Conservation (phyloP, 2,797 vertebrate genomes). For the Odontamblyopus rebecca region DNA sequence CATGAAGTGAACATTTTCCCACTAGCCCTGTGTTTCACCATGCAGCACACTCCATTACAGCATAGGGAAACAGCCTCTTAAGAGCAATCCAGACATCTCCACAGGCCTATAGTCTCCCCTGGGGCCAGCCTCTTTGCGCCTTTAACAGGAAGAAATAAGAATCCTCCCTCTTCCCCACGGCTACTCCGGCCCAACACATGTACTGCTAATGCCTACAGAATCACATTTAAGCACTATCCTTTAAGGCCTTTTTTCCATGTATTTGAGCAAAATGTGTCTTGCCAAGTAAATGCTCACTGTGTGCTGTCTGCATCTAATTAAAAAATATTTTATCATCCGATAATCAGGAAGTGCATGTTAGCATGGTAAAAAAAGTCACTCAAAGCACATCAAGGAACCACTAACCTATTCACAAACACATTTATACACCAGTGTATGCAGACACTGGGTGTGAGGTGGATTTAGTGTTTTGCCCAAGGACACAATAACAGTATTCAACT, state of each 20-base stretch:
- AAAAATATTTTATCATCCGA: too few relatives aligned
- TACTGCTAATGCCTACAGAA: conserved; percentile 77
- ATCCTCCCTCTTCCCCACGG: conserved; percentile 54
- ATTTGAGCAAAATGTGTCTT: too few relatives aligned
- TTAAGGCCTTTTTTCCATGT: not conserved
- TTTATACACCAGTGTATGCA: too few relatives aligned
- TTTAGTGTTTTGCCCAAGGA: too few relatives aligned
- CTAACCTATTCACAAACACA: too few relatives aligned
- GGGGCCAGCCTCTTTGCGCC: conserved; percentile 65
- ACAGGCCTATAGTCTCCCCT: conserved; percentile 66
- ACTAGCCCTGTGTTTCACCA: conserved; percentile 71
- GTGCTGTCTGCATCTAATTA: too few relatives aligned
- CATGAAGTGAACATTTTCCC: conserved; percentile 68
- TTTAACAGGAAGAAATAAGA: conserved; percentile 67
- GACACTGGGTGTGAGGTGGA: too few relatives aligned
- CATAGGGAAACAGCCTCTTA: conserved; percentile 73
- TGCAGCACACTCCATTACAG: conserved; percentile 78
- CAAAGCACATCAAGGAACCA: too few relatives aligned
- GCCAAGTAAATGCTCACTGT: too few relatives aligned
- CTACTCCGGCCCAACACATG: conserved; percentile 64
- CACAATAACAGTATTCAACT: too few relatives aligned
- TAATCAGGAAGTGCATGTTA: too few relatives aligned
- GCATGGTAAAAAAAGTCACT: too few relatives aligned
- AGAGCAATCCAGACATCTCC: conserved; percentile 79
- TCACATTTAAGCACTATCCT: conserved; percentile 76